Percentiles rank a stretch among this genome's conserved stretches.
Evolutionary conservation across 35 echinoderm and acorn worm species (phyloP).

Genomic region (Ophioderma brevispina): DNA sequence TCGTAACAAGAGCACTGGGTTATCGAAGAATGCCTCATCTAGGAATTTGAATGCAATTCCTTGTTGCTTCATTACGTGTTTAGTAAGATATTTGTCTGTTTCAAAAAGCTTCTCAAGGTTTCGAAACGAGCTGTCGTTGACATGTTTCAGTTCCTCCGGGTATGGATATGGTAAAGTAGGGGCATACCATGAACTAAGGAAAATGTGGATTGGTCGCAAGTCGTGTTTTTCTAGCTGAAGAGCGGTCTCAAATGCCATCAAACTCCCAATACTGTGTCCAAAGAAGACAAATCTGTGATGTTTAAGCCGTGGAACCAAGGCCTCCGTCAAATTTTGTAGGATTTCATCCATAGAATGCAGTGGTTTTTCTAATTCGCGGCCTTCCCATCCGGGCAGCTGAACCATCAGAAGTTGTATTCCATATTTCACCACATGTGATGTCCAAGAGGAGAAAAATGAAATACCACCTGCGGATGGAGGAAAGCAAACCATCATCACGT

Average conservation of each 20-base stretch:
- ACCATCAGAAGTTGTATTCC: constrained; percentile 35
- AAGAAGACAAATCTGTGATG: constrained; percentile 26
- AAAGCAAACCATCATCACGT: constrained; percentile 18
- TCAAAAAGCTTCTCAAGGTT: not conserved
- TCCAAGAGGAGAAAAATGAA: constrained; percentile 11
- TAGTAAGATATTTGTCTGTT: not conserved
- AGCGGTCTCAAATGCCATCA: constrained; percentile 47
- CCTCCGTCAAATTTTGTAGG: not conserved
- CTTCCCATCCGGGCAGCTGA: constrained; percentile 47
- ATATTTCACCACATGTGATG: not conserved
- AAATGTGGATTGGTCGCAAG: constrained; percentile 5
- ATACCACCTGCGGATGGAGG: constrained; percentile 24
- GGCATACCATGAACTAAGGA: constrained; percentile 42
- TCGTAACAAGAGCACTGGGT: not conserved
- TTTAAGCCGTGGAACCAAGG: not conserved
- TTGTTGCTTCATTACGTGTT: not conserved
- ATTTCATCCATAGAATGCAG: constrained; percentile 1
- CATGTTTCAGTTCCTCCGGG: constrained; percentile 1
- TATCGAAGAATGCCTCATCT: not conserved
- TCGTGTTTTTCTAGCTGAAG: not conserved
- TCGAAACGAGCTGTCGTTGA: not conserved
- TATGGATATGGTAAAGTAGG: constrained; percentile 42
- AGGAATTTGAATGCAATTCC: constrained; percentile 5
- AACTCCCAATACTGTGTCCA: constrained; percentile 42
- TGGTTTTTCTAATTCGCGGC: constrained; percentile 32